Evolutionary conservation across 2,113 vertebrate genomes (phyloP), one percentile per base, ranked within the genome.

Genomic region (Panurus biarmicus): DNA sequence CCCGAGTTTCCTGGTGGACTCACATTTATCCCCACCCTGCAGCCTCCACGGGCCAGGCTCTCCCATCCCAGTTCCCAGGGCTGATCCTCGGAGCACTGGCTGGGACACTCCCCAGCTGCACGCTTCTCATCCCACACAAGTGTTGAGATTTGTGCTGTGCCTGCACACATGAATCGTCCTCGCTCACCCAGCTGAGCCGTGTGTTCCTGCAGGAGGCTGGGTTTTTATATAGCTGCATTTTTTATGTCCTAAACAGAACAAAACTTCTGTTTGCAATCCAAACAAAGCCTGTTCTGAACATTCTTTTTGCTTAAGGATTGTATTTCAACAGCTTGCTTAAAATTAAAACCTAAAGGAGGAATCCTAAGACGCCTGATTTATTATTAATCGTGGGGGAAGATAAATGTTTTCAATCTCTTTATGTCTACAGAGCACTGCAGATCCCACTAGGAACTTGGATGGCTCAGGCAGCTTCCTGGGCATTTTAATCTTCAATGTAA

Each of bases 311-410:
- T 45, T 20, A 4, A 25, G 83, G 61, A 47, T 56, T 65, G 67
- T 36, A 78, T 71, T 87, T 85, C 51, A 60, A 70, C 18, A 69
- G 48, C 17, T 88, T 85, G 62, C 38, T 42, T 53, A 84, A 89
- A 93, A 92, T 85, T 85, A 91, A 95, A 83, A 61, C 83, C 78
- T 84, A 86, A 81, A 85, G 51, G 7, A 79, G 42, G 26, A 88
- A 42, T 35, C 42, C 14, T 24, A 72, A 72, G 36, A 48, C 0
- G 14, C 47, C 35, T 76, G 47, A 73, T 61, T 87, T 85, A 83
- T 87, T 96, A 91, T 86, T 79, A 94, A 90, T 91, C 61, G 24
- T 5, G 23, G 11, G 54, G 42, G 44, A 82, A 93, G 70, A 84
- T 4, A 77, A 94, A 72, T n/a, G 57, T 61, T 95, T 95, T 84